phyloP scores from a whole-genome alignment of 1,140 invertebrate species.

The Panagrolaimus sp. region DNA sequence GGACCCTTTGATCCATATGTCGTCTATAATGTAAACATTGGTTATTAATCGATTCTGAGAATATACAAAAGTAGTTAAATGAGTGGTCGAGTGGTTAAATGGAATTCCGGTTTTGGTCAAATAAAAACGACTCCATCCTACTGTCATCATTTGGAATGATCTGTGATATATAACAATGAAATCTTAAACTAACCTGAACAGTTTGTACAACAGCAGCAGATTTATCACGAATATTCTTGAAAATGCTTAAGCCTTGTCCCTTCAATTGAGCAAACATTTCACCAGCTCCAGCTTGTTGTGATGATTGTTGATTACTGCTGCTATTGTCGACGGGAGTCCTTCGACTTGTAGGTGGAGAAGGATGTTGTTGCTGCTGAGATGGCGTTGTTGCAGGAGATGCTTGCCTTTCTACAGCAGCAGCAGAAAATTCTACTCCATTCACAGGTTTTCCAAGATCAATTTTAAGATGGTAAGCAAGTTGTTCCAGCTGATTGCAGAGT shows the following conservation, averaged over 20 bases:
- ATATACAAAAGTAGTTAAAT: too few species aligned
- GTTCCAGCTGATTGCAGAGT: conserved; percentile 76
- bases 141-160: too few species aligned
- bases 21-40: background rate
- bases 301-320: too few species aligned
- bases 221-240: conserved; percentile 90
- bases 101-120: too few species aligned
- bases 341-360: too few species aligned
- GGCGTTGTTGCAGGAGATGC: background rate
- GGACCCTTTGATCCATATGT: conserved; percentile 38
- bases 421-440: conserved; percentile 12
- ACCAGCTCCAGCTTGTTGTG: background rate
- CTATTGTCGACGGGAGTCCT: too few species aligned
- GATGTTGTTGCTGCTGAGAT: conserved; percentile 7
- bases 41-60: too few species aligned
- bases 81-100: too few species aligned
- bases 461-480: conserved; percentile 68
- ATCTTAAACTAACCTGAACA: conserved; percentile 66
- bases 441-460: conserved; percentile 27
- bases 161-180: conserved; percentile 1
- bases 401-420: background rate
- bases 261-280: conserved; percentile 27
- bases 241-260: conserved; percentile 61
- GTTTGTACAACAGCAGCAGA: conserved; percentile 92
- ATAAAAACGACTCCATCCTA: too few species aligned